A percentile compares a stretch with the other conserved stretches of the same genome.
Evolutionary conservation across 2,888 invertebrate genomes (phyloP).

Genomic region (Spialia ferax): DNA sequence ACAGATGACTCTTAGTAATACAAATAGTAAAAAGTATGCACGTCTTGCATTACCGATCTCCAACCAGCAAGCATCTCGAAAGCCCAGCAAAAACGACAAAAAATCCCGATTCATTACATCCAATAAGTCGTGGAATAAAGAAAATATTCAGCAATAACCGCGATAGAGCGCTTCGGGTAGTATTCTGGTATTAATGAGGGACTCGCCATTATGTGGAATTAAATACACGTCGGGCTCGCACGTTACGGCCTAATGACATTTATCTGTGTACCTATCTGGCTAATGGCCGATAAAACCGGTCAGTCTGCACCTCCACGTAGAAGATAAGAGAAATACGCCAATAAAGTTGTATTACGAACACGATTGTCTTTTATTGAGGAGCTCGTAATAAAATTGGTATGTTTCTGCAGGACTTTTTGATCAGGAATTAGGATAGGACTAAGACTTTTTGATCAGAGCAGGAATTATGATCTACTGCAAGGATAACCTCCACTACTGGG

Average conservation of each 20-base stretch:
- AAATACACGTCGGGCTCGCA: conserved; percentile 31
- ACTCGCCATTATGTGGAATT: conserved; percentile 41
- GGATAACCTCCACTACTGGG: too few species aligned
- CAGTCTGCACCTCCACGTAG: conserved; percentile 6
- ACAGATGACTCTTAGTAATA: too few species aligned
- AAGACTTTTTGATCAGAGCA: too few species aligned
- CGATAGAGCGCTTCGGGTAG: conserved; percentile 43
- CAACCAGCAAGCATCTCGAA: too few species aligned
- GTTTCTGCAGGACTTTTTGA: too few species aligned
- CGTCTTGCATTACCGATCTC: too few species aligned
- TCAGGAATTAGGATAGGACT: too few species aligned
- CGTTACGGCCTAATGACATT: conserved; percentile 35
- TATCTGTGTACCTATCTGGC: conserved; percentile 31
- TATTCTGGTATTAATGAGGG: conserved; percentile 61
- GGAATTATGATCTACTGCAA: too few species aligned
- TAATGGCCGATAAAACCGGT: conserved; percentile 36
- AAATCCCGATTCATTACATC: too few species aligned
- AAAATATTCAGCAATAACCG: conserved; percentile 27
- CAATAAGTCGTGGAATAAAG: conserved; percentile 23
- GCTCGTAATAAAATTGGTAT: too few species aligned
- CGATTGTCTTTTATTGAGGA: background rate
- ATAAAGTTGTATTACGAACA: background rate
- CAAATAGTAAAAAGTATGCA: too few species aligned
- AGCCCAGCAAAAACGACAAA: too few species aligned
- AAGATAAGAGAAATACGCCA: background rate